phyloP scores from a whole-genome alignment of 1,140 invertebrate genomes.

The Euwallacea similis region DNA sequence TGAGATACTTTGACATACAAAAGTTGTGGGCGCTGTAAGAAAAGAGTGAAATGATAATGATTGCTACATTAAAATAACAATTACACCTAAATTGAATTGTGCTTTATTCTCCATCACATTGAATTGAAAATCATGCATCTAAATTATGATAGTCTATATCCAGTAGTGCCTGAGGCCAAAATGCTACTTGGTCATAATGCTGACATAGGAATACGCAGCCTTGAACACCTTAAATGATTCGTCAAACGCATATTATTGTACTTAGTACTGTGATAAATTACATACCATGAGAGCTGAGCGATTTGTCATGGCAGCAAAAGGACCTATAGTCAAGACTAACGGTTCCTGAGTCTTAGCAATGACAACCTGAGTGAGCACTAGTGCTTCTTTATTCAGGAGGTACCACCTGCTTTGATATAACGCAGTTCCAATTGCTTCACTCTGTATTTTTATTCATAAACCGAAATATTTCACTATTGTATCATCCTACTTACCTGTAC shows the following conservation, averaged over 20 bases:
- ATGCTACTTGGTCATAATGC: no score
- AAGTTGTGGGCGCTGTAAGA: no score
- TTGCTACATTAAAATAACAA: no score
- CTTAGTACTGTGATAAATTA: background rate
- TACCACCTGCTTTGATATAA: conserved; percentile 20
- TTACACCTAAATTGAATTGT: no score
- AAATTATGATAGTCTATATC: no score
- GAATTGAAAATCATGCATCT: no score
- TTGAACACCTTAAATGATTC: conserved; percentile 8
- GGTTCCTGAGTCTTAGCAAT: conserved; percentile 9
- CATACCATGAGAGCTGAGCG: conserved; percentile 12
- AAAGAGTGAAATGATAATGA: no score
- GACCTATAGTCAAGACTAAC: conserved; percentile 11
- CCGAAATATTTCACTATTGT: no score
- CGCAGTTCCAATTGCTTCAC: conserved; percentile 14
- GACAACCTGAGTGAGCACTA: background rate
- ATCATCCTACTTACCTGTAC: conserved; percentile 9
- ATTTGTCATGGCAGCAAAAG: conserved; percentile 16
- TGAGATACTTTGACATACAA: no score
- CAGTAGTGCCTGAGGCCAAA: no score
- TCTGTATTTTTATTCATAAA: conserved; percentile 1
- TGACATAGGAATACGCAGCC: background rate
- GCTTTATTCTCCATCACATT: no score
- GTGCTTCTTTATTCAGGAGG: conserved; percentile 4
- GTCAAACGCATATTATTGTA: background rate